These are phyloP conservation scores for Bursaphelenchus mucronatus DNA, from an alignment of 1,140 invertebrate genomes.

Conservation along the genomic window DNA sequence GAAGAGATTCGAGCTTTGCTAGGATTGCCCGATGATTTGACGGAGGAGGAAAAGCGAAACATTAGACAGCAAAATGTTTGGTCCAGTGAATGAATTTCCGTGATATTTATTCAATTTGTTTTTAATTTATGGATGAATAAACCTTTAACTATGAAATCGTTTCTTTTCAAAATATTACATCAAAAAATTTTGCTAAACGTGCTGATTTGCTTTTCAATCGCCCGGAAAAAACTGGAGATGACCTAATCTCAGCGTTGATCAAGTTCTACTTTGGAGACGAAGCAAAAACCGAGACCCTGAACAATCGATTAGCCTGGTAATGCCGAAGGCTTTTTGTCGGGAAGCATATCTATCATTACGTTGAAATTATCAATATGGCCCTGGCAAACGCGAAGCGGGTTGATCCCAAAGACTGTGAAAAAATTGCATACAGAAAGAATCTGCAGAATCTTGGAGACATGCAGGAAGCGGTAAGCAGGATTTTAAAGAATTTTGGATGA, in stretches of 20 bases:
- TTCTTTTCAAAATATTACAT: no score
- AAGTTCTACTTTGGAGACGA: slow-evolving; percentile 83
- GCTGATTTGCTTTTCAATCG: slow-evolving; percentile 78
- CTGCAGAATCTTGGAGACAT: slow-evolving; percentile 59
- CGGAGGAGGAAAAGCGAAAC: slow-evolving; percentile 34
- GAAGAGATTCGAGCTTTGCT: slow-evolving; percentile 42
- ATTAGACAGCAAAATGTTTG: slow-evolving; percentile 24
- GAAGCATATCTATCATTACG: slow-evolving; percentile 67
- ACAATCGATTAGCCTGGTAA: slow-evolving; percentile 76
- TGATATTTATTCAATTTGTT: no score
- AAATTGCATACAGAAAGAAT: slow-evolving; percentile 77
- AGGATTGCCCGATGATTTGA: slow-evolving; percentile 37
- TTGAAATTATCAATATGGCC: slow-evolving; percentile 81
- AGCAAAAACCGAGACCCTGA: slow-evolving; percentile 85
- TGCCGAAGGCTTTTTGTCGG: slow-evolving; percentile 85
- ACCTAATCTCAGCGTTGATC: slow-evolving; percentile 63
- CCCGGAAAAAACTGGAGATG: slow-evolving; percentile 45
- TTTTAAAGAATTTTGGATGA: no score
- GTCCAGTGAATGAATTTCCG: background rate
- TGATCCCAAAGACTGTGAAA: slow-evolving; percentile 80
- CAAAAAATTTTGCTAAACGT: no score
- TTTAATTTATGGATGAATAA: no score
- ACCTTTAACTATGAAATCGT: no score
- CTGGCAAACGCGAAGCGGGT: slow-evolving; percentile 75
- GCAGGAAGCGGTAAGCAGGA: background rate